phyloP scores from a whole-genome alignment of 1,140 invertebrate genomes.

The Helicoverpa armigera region DNA sequence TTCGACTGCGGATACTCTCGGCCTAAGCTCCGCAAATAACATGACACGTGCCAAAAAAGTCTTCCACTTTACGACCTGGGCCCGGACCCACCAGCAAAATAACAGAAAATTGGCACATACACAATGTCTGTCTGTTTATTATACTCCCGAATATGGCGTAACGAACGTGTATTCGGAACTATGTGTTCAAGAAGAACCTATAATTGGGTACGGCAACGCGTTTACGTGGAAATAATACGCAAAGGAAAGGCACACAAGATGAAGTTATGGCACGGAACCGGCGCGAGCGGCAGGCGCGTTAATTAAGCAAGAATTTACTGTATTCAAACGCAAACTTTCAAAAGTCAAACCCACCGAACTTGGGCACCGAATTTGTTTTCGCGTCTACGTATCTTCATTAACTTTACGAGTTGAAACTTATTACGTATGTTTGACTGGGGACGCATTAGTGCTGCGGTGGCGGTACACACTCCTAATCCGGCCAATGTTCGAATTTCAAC shows the following conservation, averaged over 20 bases:
- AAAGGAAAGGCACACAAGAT: conserved; percentile 51
- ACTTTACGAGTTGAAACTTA: conserved; percentile 78
- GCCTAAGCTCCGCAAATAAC: conserved; percentile 41
- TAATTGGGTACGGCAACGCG: conserved; percentile 53
- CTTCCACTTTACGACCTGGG: conserved; percentile 52
- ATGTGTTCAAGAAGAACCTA: conserved; percentile 56
- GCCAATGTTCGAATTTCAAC: conserved; percentile 75
- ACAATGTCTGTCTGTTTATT: conserved; percentile 39
- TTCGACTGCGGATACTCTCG: conserved; percentile 27
- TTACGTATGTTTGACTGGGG: conserved; percentile 73
- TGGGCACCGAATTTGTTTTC: conserved; percentile 75
- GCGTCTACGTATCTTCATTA: conserved; percentile 79
- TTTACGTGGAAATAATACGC: conserved; percentile 64
- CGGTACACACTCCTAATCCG: conserved; percentile 69
- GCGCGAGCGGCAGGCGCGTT: conserved; percentile 57
- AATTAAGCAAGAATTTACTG: conserved; percentile 80
- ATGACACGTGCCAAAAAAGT: conserved; percentile 49
- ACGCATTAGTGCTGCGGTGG: conserved; percentile 74
- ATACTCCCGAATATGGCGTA: conserved; percentile 28
- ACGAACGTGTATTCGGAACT: conserved; percentile 61
- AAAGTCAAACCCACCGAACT: conserved; percentile 72
- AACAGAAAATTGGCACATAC: conserved; percentile 51
- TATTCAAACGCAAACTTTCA: conserved; percentile 76
- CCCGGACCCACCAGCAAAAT: conserved; percentile 53
- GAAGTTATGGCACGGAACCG: conserved; percentile 37